These are phyloP conservation scores for Coracopsis vasa DNA, from an alignment of 2,113 vertebrate species.

Conservation along the genomic window DNA sequence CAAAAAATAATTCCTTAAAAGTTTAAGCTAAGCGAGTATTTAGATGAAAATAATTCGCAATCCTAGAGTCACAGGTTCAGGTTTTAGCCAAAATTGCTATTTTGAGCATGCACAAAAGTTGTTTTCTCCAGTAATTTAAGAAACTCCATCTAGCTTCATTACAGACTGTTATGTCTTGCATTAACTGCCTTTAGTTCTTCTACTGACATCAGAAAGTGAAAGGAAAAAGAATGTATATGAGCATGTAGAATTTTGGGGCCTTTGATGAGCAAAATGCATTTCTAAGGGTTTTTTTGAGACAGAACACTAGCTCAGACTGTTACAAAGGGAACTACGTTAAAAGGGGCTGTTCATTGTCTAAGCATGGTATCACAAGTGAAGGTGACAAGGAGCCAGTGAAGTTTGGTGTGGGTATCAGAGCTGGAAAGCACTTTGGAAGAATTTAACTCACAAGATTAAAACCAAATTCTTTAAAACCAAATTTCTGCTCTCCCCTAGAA, in stretches of 20 bases:
- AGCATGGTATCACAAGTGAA: background rate
- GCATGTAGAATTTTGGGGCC: background rate
- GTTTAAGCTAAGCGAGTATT: background rate
- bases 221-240: background rate
- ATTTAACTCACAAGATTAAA: background rate
- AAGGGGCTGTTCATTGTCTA: conserved; percentile 15
- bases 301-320: background rate
- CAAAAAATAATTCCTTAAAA: background rate
- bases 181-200: background rate
- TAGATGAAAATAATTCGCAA: background rate
- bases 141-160: background rate
- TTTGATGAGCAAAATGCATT: background rate
- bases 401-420: conserved; percentile 8
- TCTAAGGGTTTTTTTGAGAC: background rate
- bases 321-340: fast-evolving
- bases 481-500: background rate
- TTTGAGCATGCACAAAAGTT: background rate
- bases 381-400: background rate
- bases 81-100: background rate
- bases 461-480: background rate
- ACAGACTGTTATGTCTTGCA: background rate
- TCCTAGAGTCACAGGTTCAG: background rate
- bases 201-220: background rate
- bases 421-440: conserved; percentile 24
- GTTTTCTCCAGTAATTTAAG: background rate